A percentile compares a stretch with the other conserved stretches of the same genome.
Conservation (phyloP, 2,113 vertebrate species). For the Seriola dumerili region DNA sequence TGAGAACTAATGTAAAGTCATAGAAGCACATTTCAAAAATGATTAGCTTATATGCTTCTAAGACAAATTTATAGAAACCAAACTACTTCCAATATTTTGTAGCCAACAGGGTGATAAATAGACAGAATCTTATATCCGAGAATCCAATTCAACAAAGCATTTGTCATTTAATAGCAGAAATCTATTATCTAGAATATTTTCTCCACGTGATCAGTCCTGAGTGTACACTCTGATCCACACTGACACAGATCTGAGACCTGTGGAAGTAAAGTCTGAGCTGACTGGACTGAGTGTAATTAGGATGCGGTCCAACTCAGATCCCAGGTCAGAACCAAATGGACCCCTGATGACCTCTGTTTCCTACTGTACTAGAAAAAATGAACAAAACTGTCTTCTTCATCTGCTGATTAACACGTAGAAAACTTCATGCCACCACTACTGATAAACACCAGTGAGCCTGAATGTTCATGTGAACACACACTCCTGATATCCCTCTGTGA, state of each 20-base stretch:
- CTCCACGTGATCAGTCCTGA: background rate
- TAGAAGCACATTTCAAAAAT: background rate
- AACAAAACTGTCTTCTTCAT: background rate
- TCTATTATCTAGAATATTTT: background rate
- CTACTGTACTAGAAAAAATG: background rate
- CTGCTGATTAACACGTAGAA: background rate
- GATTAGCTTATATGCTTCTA: background rate
- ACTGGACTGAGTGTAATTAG: background rate
- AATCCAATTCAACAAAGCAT: background rate
- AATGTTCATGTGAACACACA: background rate
- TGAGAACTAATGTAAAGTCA: background rate
- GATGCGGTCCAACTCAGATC: background rate
- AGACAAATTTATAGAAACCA: background rate
- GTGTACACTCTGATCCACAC: background rate
- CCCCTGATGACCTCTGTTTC: background rate
- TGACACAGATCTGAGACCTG: background rate
- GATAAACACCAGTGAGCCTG: background rate
- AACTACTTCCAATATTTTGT: background rate
- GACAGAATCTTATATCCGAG: background rate
- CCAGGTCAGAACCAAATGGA: background rate
- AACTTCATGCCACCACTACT: background rate
- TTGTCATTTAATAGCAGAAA: background rate
- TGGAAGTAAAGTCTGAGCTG: background rate
- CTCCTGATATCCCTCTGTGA: slow-evolving; percentile 9
- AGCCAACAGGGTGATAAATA: background rate